Percentiles rank a stretch among this genome's conserved stretches.
Conservation (phyloP, 2,888 invertebrate genomes). For the Erpobdella octoculata region DNA sequence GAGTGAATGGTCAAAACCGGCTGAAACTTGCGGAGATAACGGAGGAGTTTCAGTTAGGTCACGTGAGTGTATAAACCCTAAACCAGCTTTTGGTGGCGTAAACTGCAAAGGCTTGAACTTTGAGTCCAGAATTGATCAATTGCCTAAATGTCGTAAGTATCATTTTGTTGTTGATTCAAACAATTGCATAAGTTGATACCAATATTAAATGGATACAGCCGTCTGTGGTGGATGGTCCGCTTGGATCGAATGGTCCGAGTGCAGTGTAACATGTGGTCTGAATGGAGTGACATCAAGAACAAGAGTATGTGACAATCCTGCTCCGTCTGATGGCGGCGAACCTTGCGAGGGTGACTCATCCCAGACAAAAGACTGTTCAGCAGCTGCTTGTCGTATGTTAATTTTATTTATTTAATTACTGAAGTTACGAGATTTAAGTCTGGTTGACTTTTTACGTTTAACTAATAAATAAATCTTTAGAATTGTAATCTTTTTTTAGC, state of each 20-base stretch:
- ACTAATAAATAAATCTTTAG: not conserved
- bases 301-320: slow-evolving; percentile 31
- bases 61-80: slow-evolving; percentile 26
- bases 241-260: slow-evolving; percentile 36
- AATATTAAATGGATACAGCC: slow-evolving; percentile 29
- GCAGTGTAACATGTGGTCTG: slow-evolving; percentile 36
- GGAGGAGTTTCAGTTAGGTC: slow-evolving; percentile 22
- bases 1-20: slow-evolving; percentile 28
- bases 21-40: slow-evolving; percentile 31
- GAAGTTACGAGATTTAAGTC: not conserved
- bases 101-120: slow-evolving; percentile 22
- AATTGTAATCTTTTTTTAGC: slow-evolving; percentile 23
- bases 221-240: slow-evolving; percentile 37
- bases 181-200: not conserved
- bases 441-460: not conserved
- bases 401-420: not conserved
- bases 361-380: slow-evolving; percentile 30
- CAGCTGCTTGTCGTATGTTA: slow-evolving; percentile 6
- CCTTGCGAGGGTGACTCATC: slow-evolving; percentile 30
- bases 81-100: slow-evolving; percentile 30
- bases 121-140: slow-evolving; percentile 13
- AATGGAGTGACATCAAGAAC: slow-evolving; percentile 33
- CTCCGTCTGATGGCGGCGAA: slow-evolving; percentile 30
- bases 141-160: slow-evolving; percentile 25
- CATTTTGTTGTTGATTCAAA: not conserved